phyloP scores from a whole-genome alignment of 2,797 vertebrate genomes.

The Diglossa cyanea region DNA sequence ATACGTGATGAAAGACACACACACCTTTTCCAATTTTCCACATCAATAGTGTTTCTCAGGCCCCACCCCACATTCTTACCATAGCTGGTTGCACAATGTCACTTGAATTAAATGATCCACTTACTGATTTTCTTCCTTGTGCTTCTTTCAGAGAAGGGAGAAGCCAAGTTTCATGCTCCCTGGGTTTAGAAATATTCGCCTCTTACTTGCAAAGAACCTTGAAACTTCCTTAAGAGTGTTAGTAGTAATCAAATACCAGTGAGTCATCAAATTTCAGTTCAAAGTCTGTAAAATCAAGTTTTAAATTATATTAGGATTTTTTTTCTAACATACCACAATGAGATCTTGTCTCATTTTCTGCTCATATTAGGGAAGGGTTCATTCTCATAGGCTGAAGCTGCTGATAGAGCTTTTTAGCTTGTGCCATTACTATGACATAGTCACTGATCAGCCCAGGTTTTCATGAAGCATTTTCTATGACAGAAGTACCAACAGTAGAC shows the following conservation, averaged over 20 bases:
- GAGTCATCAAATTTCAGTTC: background rate
- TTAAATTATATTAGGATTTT: background rate
- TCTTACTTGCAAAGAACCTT: background rate
- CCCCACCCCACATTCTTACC: conserved; percentile 52
- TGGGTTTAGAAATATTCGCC: background rate
- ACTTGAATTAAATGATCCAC: conserved; percentile 2
- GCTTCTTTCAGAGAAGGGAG: background rate
- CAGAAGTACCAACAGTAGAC: background rate
- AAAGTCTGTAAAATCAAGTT: background rate
- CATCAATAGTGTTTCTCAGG: conserved; percentile 15
- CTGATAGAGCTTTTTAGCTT: background rate
- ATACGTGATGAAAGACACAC: conserved; percentile 1
- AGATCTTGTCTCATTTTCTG: background rate
- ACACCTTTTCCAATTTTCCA: conserved; percentile 26
- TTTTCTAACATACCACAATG: background rate
- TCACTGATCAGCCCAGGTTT: background rate
- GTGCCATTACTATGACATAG: background rate
- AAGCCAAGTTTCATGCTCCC: background rate
- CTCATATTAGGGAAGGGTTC: background rate
- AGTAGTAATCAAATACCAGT: background rate
- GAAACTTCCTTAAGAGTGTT: background rate
- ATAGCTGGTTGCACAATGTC: background rate
- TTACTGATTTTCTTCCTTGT: background rate
- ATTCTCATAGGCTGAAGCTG: background rate
- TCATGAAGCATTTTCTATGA: background rate